Conservation (phyloP, 1,140 invertebrate species). For the Diachasmimorpha longicaudata region DNA sequence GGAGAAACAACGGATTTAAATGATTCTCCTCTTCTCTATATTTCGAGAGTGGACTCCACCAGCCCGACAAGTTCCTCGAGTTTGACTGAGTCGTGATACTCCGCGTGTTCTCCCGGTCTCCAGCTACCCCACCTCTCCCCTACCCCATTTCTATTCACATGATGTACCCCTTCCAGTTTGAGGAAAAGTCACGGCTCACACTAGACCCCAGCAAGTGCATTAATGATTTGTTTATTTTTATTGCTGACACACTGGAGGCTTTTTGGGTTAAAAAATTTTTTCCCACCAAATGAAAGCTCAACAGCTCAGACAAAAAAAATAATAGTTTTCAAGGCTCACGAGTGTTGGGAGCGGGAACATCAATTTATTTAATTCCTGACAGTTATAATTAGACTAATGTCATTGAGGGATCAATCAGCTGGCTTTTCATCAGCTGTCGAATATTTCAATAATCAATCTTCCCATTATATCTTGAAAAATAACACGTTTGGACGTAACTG, state of each 20-base stretch:
- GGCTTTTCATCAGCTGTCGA: too few species aligned
- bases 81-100: slow-evolving; percentile 24
- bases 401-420: too few species aligned
- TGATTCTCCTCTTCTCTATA: neutral
- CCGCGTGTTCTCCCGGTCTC: slow-evolving; percentile 22
- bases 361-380: too few species aligned
- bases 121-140: neutral
- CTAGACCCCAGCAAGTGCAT: neutral
- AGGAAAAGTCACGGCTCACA: slow-evolving; percentile 6
- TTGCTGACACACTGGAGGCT: neutral
- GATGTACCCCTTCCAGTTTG: neutral
- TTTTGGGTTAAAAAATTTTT: neutral
- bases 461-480: too few species aligned
- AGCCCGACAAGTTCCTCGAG: slow-evolving; percentile 15
- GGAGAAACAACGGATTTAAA: neutral
- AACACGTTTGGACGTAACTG: too few species aligned
- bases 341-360: too few species aligned
- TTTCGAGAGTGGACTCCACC: neutral
- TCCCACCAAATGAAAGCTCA: neutral
- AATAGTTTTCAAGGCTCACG: too few species aligned
- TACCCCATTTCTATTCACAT: slow-evolving; percentile 14
- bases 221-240: neutral
- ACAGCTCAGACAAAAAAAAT: too few species aligned
- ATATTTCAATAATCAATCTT: too few species aligned
- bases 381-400: too few species aligned